Percentiles rank a stretch among this genome's conserved stretches.
Evolutionary conservation across 1,140 invertebrate species (phyloP).

Genomic region (Conus betulinus): DNA sequence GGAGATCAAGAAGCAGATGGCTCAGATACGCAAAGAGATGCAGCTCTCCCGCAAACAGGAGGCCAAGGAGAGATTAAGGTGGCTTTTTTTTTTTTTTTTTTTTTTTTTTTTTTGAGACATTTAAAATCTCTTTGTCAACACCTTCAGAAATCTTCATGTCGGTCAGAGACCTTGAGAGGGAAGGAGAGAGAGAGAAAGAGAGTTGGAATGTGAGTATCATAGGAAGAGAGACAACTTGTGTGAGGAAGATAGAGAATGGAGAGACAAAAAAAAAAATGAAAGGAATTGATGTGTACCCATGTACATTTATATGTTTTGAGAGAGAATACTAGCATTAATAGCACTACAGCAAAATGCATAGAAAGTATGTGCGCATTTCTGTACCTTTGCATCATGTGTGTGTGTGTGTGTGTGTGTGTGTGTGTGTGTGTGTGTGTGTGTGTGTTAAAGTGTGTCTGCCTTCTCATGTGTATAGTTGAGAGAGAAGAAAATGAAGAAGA

Average conservation of each 20-base stretch:
- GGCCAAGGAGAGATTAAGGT: constrained; percentile 64
- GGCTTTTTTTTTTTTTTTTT: no score
- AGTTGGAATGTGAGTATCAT: background rate
- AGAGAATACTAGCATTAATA: no score
- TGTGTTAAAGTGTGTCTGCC: no score
- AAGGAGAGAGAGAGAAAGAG: background rate
- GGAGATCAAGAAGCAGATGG: constrained; percentile 71
- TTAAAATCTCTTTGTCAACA: background rate
- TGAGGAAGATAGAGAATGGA: background rate
- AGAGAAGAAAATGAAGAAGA: no score
- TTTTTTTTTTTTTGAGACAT: background rate
- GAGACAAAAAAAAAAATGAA: background rate
- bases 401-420: no score
- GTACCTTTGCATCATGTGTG: no score
- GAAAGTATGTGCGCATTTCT: no score
- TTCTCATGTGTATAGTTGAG: no score
- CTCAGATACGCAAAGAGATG: constrained; percentile 71
- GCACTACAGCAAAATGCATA: no score
- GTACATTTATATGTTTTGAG: no score
- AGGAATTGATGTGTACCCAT: no score
- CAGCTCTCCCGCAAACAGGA: constrained; percentile 61
- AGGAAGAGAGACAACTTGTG: background rate
- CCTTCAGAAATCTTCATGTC: background rate
- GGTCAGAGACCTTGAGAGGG: background rate
- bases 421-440: no score